phyloP scores from a whole-genome alignment of 2,888 invertebrate species.

The Cataglyphis cursor region DNA sequence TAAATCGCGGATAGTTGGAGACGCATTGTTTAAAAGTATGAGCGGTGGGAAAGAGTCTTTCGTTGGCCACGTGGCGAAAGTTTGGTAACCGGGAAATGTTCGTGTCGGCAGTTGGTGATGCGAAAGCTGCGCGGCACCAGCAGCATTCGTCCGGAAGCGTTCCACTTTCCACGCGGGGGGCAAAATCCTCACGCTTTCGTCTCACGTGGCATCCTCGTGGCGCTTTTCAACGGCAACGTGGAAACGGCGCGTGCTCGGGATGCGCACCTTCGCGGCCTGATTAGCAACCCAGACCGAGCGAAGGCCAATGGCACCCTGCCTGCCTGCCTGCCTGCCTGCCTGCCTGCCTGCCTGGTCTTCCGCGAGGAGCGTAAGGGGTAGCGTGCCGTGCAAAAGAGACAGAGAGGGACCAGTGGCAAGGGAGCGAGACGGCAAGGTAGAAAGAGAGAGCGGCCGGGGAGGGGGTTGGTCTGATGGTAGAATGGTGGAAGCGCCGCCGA shows the following conservation, averaged over 20 bases:
- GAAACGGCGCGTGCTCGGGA: constrained; percentile 84
- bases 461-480: constrained; percentile 65
- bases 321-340: constrained; percentile 69
- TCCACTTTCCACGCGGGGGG: constrained; percentile 69
- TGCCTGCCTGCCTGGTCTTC: constrained; percentile 66
- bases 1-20: neutral
- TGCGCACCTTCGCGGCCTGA: constrained; percentile 85
- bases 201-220: constrained; percentile 82
- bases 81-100: constrained; percentile 59
- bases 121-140: constrained; percentile 32
- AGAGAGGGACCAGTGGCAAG: constrained; percentile 57
- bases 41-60: neutral
- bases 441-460: constrained; percentile 57
- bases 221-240: constrained; percentile 78
- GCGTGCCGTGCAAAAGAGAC: constrained; percentile 61
- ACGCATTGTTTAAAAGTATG: neutral
- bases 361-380: constrained; percentile 62
- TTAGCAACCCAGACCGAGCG: constrained; percentile 84
- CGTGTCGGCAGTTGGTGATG: constrained; percentile 39
- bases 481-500: constrained; percentile 61
- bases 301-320: constrained; percentile 84
- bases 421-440: constrained; percentile 58
- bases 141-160: constrained; percentile 63
- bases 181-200: constrained; percentile 79
- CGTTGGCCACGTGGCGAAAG: constrained; percentile 60